Evolutionary conservation across 2,113 vertebrate genomes (phyloP), one percentile per base, ranked within the genome.

Genomic region (Cebus imitator): DNA sequence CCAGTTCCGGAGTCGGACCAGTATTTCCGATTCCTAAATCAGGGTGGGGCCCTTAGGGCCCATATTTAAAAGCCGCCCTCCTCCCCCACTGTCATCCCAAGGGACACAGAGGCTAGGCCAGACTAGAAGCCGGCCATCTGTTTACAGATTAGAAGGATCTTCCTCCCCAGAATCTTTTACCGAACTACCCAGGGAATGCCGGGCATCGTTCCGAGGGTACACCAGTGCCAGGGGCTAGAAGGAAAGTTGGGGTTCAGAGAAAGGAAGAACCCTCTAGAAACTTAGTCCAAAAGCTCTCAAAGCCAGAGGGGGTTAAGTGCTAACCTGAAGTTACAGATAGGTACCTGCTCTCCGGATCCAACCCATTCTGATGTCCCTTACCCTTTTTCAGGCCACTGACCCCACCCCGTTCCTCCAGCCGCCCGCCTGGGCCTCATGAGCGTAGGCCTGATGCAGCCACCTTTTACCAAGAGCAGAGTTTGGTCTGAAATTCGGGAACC

Each of bases 361-460:
- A 43, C 17, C 57, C 40, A 5, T 40, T 68, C 52, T 35, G 14
- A 40, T 1, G 17, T 7, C 37, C 6, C 35, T 88, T 25, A 45
- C 21, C 8, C 18, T 64, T 58, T 37, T 11, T 5, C 7, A 43
- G 66, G 50, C 32, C 40, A 64, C 70, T 9, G 45, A 37, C 23
- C 32, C 37, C 2, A 23, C 18, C n/a, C 35, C 3, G 37, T 75
- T 40, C 32, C 13, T 16, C 57, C 11, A 50, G n/a, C 27, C 21
- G 32, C 43, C 16, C 23, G 23, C 11, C 16, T 10, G 1, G 8
- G 75, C 2, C 21, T 81, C 4, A 0, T 3, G 1, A 72, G 21
- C 11, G 10, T 2, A 0, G 2, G 13, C 40, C n/a, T 35, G 43
- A 72, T 1, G 3, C 4, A 35, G 9, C n/a, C 55, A 55, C 30